Evolutionary conservation across 2,888 invertebrate genomes (phyloP).

Genomic region (Cataglyphis rosenhaueri): DNA sequence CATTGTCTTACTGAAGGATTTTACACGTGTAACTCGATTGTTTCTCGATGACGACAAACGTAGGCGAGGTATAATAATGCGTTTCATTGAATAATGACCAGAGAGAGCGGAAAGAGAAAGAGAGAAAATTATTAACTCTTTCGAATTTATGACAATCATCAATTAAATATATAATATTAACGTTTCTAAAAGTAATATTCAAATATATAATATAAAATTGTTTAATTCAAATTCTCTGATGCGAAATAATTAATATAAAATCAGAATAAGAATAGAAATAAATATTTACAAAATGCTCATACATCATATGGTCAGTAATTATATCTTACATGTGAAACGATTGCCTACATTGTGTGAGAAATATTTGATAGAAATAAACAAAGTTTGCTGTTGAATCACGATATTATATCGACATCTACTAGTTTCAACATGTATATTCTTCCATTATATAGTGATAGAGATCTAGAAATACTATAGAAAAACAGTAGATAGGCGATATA

Average conservation of each 20-base stretch:
- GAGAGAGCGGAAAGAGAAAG: background rate
- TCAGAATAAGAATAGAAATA: background rate
- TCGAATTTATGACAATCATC: background rate
- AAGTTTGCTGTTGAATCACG: background rate
- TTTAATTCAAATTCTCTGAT: background rate
- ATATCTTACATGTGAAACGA: background rate
- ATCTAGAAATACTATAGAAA: constrained; percentile 1
- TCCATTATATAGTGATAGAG: constrained; percentile 3
- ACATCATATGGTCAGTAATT: background rate
- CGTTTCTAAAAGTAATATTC: background rate
- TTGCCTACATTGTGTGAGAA: background rate
- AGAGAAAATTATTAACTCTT: background rate
- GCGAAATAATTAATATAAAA: background rate
- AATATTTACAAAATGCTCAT: background rate
- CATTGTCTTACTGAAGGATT: constrained; percentile 29
- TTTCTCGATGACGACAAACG: constrained; percentile 51
- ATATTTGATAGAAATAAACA: background rate
- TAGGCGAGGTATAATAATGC: constrained; percentile 5
- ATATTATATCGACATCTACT: background rate
- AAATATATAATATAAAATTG: background rate
- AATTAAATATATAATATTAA: background rate
- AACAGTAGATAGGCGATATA: constrained; percentile 10
- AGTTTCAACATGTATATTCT: background rate
- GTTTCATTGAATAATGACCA: background rate
- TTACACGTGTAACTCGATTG: constrained; percentile 67